Evolutionary conservation across 2,113 vertebrate species (phyloP), one percentile per base, ranked within the genome.

Genomic region (Odontesthes bonariensis): DNA sequence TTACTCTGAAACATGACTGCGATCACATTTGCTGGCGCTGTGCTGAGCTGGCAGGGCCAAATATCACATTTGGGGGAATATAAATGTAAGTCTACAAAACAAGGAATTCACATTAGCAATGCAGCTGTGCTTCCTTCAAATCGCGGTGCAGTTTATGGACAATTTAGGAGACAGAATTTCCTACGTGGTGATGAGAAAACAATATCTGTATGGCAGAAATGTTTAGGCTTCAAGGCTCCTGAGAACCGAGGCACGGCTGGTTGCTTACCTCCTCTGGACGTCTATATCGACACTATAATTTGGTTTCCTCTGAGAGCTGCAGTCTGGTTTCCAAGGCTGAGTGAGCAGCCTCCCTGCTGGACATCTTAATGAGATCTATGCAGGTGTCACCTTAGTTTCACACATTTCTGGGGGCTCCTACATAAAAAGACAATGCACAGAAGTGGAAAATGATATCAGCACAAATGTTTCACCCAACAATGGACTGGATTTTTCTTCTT

Each of bases 381-480:
- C 85, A 82, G 83, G 90, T 90, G 92, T 92, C 88, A 75, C 90
- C 88, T 79, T 85, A 82, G 90, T 87, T 89, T 92, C 85, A 71
- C 84, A 86, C 79, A 75, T 85, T 73, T 80, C 88, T 86, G 71
- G 77, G 81, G 81, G 69, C 65, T 75, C 64, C 61, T 20, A 75
- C 64, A 86, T 44, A 73, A 58, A 60, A 75, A 81, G 75, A 67
- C 73, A 77, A 86, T 53, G 49, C 38, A 67, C 60, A 75, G 42
- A 78, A 46, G 69, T 44, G 71, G 62, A 74, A 76, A 69, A 69
- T 49, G 55, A 76, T 68, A 69, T 64, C 54, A 51, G 51, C 17
- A 9, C 20, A 72, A 61, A 47, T 52, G 54, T 79, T 77, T 72
- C 57, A 60, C 51, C 55, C 58, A 65, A 69, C 68, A 61, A 49